Conservation (phyloP, 1,140 invertebrate genomes). For the Planococcus citri region DNA sequence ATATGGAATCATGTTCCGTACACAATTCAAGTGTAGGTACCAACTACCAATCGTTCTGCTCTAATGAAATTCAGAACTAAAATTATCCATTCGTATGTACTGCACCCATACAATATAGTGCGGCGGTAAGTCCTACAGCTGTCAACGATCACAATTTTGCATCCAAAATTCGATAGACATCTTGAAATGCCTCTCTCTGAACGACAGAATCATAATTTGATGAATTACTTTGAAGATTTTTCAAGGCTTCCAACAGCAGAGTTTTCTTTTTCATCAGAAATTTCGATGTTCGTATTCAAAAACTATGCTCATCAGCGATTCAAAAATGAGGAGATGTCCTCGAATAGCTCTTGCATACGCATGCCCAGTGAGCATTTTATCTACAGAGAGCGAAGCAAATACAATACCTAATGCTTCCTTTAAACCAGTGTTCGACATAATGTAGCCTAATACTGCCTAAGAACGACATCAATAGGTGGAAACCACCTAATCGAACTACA, state of each 20-base stretch:
- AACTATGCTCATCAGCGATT: constrained; percentile 27
- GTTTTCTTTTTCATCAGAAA: no score
- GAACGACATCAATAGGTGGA: no score
- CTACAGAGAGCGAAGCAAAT: constrained; percentile 32
- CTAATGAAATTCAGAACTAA: constrained; percentile 34
- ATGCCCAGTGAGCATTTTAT: constrained; percentile 34
- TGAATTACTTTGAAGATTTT: no score
- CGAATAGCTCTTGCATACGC: constrained; percentile 32
- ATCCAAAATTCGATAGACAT: no score
- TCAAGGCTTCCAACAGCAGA: constrained; percentile 1
- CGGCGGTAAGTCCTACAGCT: constrained; percentile 32
- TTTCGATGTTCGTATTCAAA: no score
- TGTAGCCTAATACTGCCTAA: constrained; percentile 27
- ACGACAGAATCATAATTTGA: neutral
- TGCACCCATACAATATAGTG: constrained; percentile 36
- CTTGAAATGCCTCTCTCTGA: neutral
- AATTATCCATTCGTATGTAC: constrained; percentile 34
- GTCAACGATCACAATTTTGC: constrained; percentile 23
- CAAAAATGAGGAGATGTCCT: constrained; percentile 32
- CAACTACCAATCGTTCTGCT: constrained; percentile 31
- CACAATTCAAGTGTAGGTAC: constrained; percentile 32
- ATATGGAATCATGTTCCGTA: constrained; percentile 34
- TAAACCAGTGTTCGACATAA: constrained; percentile 27
- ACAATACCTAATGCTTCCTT: constrained; percentile 28
- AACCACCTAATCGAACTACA: no score